phyloP scores from a whole-genome alignment of 1,140 invertebrate genomes.

The Pseudomyrmex cubaensis region DNA sequence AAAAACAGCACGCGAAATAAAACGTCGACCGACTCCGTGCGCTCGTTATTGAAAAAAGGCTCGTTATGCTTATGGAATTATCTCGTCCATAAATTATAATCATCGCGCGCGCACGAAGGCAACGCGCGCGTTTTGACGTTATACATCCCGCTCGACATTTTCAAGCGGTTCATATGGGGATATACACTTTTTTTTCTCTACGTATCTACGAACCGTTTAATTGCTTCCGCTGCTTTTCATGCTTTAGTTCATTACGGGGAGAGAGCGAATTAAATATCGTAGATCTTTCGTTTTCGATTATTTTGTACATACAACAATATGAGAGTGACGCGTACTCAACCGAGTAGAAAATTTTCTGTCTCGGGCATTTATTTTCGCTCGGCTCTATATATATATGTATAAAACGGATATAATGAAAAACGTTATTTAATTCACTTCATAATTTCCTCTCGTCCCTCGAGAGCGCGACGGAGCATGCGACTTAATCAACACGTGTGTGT shows the following conservation, averaged over 20 bases:
- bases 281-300: too few species aligned
- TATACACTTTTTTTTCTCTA: neutral
- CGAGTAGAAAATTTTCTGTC: too few species aligned
- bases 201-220: conserved; percentile 62
- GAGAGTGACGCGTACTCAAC: too few species aligned
- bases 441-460: neutral
- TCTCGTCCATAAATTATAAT: conserved; percentile 62
- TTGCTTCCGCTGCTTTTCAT: conserved; percentile 40
- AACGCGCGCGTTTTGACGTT: neutral
- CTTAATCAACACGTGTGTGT: conserved; percentile 13
- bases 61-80: conserved; percentile 57
- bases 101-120: conserved; percentile 31
- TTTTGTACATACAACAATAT: too few species aligned
- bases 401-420: too few species aligned
- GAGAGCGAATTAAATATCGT: too few species aligned
- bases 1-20: conserved; percentile 1
- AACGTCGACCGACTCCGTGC: neutral
- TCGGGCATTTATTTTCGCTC: too few species aligned
- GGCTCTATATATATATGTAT: too few species aligned
- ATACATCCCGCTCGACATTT: conserved; percentile 46
- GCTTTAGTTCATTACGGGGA: neutral
- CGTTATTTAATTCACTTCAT: neutral
- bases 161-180: conserved; percentile 59
- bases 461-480: neutral
- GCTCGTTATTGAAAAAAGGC: conserved; percentile 4